Percentiles rank a stretch among this genome's conserved stretches.
phyloP scores from a whole-genome alignment of 1,140 invertebrate species.

The Bacillus rossius region DNA sequence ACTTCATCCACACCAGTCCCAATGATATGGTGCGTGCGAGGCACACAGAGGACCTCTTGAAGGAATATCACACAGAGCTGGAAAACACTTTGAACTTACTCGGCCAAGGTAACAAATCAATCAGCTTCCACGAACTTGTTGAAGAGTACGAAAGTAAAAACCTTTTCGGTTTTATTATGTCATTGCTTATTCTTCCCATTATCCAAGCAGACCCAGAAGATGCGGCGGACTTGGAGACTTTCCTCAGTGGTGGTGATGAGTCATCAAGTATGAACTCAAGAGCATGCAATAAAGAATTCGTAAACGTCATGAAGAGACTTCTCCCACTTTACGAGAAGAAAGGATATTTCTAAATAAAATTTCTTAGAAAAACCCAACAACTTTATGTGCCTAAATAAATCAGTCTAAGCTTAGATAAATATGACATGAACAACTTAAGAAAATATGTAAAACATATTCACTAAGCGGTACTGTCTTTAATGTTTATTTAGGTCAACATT shows the following conservation, averaged over 20 bases:
- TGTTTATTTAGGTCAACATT: too few species aligned
- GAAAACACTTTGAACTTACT: conserved; percentile 35
- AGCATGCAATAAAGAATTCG: too few species aligned
- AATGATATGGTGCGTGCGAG: conserved; percentile 35
- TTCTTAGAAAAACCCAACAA: too few species aligned
- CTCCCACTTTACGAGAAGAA: too few species aligned
- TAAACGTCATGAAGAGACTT: too few species aligned
- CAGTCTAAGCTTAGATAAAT: too few species aligned
- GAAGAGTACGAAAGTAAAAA: conserved; percentile 30
- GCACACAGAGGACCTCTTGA: conserved; percentile 35
- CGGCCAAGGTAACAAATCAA: conserved; percentile 37
- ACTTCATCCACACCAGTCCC: conserved; percentile 50
- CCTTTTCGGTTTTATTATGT: conserved; percentile 30
- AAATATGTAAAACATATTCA: too few species aligned
- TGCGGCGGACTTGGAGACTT: conserved; percentile 25
- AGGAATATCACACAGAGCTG: conserved; percentile 39
- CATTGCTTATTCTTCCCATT: conserved; percentile 30
- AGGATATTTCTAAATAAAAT: too few species aligned
- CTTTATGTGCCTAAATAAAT: too few species aligned
- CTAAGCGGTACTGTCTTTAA: too few species aligned
- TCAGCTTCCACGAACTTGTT: conserved; percentile 38
- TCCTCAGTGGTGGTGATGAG: background rate
- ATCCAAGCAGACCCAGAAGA: conserved; percentile 27
- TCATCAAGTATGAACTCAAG: background rate
- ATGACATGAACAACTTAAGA: too few species aligned